Evolutionary conservation across 2,797 vertebrate species (phyloP), one percentile per base, ranked within the genome.

Genomic region (Dipus sagitta): DNA sequence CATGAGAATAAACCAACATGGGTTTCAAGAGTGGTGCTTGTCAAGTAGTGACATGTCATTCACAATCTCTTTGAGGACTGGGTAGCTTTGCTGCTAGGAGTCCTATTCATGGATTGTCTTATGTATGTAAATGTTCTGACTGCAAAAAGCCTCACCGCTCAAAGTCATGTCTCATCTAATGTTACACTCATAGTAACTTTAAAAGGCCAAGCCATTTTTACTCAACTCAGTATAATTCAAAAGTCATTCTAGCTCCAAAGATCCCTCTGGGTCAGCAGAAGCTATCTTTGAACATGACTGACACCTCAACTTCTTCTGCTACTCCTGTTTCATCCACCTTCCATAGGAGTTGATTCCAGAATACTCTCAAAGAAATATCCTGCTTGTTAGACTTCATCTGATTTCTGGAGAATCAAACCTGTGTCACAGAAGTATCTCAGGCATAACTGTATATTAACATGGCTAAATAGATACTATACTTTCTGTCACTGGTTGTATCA

Each of bases 361-460:
- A 65, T 20, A 75, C 9, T 72, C 60, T 23, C 15, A n/a, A 65
- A 76, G 60, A 80, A 87, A 86, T 21, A 86, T 30, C 42, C 26
- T 80, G 4, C 15, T 83, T 24, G 24, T 72, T 65, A 76, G 42
- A 86, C 21, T 83, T 79, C n/a, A 84, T 32, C 67, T 83, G 38
- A 67, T 88, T 89, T 65, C 42, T 83, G 30, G 21, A 72, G 54
- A 89, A 86, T 30, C n/a, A 77, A 88, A 77, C 28, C 42, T 82
- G 34, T 58, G 68, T 85, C 4, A 28, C 20, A 67, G 4, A 47
- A 81, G 62, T 68, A 12, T 72, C 54, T n/a, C 18, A 34, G 32
- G 60, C 34, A 80, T 75, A 70, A 87, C 71, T n/a, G 64, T 34
- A 83, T 83, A 94, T 18, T 30, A 89, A 92, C 42, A 68, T 23